A percentile compares a stretch with the other conserved stretches of the same genome.
phyloP scores from a whole-genome alignment of 2,888 invertebrate genomes.

The Ornithoptera priamus region DNA sequence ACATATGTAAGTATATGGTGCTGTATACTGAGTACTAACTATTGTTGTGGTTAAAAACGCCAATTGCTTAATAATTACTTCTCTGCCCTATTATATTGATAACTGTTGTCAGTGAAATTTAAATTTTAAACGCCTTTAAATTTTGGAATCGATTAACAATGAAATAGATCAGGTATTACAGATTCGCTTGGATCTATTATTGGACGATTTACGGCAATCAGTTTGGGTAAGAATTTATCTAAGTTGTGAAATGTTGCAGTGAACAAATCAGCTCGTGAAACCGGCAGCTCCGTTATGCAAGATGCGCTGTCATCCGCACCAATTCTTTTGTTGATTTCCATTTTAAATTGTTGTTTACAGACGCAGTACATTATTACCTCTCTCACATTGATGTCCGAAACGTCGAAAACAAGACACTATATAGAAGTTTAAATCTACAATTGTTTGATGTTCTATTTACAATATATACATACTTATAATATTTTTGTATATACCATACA shows the following conservation, averaged over 20 bases:
- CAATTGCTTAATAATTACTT: not conserved
- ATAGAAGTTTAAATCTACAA: not conserved
- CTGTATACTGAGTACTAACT: no score
- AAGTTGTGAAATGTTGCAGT: conserved; percentile 52
- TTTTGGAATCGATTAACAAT: conserved; percentile 3
- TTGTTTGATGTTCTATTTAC: not conserved
- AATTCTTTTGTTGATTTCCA: conserved; percentile 15
- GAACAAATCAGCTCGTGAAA: conserved; percentile 42
- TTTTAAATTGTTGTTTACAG: conserved; percentile 2
- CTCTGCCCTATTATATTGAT: not conserved
- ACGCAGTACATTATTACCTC: not conserved
- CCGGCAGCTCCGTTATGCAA: conserved; percentile 48
- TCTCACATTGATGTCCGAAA: not conserved
- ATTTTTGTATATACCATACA: no score
- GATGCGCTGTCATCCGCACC: conserved; percentile 31
- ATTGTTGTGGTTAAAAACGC: no score
- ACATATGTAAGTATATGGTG: no score
- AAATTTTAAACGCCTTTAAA: not conserved
- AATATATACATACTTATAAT: no score
- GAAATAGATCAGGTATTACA: conserved; percentile 19
- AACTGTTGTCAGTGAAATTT: not conserved
- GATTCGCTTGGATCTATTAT: conserved; percentile 34
- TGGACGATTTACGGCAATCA: conserved; percentile 59
- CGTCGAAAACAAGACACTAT: not conserved
- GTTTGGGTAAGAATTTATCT: conserved; percentile 62